Evolutionary conservation across 2,888 invertebrate species (phyloP).

Genomic region (Furcula furcula): DNA sequence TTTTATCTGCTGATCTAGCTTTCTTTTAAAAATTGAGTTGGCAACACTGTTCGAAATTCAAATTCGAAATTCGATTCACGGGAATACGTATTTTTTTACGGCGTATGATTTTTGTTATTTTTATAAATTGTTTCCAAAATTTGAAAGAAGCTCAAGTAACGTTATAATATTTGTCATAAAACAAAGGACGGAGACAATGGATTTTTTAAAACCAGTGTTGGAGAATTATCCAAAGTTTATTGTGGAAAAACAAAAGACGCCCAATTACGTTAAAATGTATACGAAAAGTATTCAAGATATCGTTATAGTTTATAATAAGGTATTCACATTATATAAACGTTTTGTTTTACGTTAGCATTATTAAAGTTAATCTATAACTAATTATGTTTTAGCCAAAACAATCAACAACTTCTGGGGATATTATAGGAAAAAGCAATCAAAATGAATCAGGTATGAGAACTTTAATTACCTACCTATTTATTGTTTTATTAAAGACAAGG

Average conservation of each 20-base stretch:
- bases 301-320: conserved; percentile 55
- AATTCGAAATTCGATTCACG: no score
- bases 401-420: conserved; percentile 18
- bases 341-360: not conserved
- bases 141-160: no score
- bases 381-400: conserved; percentile 46
- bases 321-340: conserved; percentile 24
- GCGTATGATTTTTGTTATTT: no score
- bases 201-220: conserved; percentile 42
- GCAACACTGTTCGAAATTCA: no score
- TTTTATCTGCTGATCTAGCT: no score
- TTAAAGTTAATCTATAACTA: not conserved
- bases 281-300: conserved; percentile 54
- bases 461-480: conserved; percentile 1
- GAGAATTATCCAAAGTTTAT: conserved; percentile 50
- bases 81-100: no score
- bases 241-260: conserved; percentile 56
- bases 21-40: no score
- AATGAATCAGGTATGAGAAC: conserved; percentile 50
- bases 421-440: conserved; percentile 24
- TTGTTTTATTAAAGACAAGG: not conserved
- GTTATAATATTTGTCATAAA: no score
- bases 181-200: conserved; percentile 41
- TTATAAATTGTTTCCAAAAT: no score
- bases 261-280: conserved; percentile 68